phyloP scores from a whole-genome alignment of 2,888 invertebrate genomes.

The Chromoteleia sp. region DNA sequence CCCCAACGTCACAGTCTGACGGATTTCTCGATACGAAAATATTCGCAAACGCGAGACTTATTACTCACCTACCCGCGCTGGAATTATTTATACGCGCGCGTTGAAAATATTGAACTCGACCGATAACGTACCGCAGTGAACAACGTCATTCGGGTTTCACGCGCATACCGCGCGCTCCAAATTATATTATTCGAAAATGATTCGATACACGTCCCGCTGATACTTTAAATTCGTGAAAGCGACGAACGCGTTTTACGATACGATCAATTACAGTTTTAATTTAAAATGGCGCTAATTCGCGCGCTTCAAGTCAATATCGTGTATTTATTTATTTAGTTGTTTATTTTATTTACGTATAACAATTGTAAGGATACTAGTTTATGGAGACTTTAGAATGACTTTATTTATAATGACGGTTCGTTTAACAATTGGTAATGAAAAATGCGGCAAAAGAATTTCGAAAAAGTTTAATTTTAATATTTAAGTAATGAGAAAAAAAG shows the following conservation, averaged over 20 bases:
- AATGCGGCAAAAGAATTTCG: no score
- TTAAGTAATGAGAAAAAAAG: no score
- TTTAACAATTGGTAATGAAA: no score
- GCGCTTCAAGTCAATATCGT: neutral
- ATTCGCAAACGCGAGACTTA: conserved; percentile 6
- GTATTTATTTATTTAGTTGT: conserved; percentile 4
- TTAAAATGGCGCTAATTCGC: conserved; percentile 25
- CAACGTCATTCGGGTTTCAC: conserved; percentile 10
- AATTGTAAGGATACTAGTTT: no score
- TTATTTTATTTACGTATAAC: no score
- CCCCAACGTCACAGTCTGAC: neutral
- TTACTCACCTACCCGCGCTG: conserved; percentile 13
- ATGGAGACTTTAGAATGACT: no score
- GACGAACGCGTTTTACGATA: conserved; percentile 24
- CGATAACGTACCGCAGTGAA: conserved; percentile 15
- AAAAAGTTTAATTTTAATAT: no score
- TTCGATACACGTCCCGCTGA: conserved; percentile 17
- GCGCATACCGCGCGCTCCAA: conserved; percentile 5
- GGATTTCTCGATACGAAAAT: conserved; percentile 11
- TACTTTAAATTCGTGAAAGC: conserved; percentile 21
- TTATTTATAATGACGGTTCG: no score
- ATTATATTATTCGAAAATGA: conserved; percentile 30
- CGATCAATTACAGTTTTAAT: conserved; percentile 33
- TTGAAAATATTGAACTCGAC: conserved; percentile 26
- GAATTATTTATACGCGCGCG: conserved; percentile 31